Conservation (phyloP, 2,888 invertebrate genomes). For the Melinaea menophilus region DNA sequence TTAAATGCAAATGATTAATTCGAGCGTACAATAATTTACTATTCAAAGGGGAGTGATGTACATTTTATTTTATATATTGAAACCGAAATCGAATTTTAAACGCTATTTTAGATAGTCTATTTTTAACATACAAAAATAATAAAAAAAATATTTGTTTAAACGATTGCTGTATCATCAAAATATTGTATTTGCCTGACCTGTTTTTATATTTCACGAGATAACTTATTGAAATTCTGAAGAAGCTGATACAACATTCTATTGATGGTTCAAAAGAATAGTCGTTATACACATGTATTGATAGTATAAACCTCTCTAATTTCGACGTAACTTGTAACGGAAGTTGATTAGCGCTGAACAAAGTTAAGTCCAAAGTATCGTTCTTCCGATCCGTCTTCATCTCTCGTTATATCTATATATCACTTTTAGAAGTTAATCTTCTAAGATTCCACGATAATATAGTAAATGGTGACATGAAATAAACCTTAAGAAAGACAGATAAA, state of each 20-base stretch:
- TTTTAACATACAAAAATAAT: no score
- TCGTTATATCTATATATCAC: not conserved
- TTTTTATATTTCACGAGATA: no score
- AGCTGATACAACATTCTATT: not conserved
- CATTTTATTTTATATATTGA: conserved; percentile 8
- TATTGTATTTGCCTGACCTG: no score
- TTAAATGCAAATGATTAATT: conserved; percentile 24
- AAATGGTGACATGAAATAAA: not conserved
- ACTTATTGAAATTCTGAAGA: no score
- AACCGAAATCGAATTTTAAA: not conserved
- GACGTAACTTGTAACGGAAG: not conserved
- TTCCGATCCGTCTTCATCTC: not conserved
- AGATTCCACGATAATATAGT: not conserved
- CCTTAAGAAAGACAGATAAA: not conserved
- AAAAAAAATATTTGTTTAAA: no score
- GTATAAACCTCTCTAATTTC: not conserved
- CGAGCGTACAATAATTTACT: conserved; percentile 15
- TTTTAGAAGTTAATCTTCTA: no score
- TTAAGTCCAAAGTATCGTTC: not conserved
- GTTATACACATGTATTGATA: not conserved
- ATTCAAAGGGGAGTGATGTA: conserved; percentile 17
- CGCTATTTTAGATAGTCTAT: not conserved
- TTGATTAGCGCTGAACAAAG: not conserved
- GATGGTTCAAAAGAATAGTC: not conserved
- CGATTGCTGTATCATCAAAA: no score